Base-by-base conservation (phyloP, 2,888 invertebrate genomes). In the Protonemura montana region DNA sequence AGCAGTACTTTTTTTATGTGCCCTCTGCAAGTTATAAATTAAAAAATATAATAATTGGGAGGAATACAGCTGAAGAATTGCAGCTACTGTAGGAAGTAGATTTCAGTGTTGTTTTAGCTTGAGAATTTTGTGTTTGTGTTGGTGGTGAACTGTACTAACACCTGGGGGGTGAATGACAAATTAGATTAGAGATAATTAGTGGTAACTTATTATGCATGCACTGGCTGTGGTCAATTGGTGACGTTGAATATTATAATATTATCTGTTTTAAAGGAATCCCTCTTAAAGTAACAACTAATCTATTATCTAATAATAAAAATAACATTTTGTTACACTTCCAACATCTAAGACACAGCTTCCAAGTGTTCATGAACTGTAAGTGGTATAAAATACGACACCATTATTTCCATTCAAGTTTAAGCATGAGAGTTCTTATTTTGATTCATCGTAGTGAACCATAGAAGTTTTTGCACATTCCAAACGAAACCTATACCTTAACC, bases 291-390 rank as follows among this genome's bases (percentile, higher is more conserved):
- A 78, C 78, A 78, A 81, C 30, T 30, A 30, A 30, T 81, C 0
- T 3, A 81, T 7, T 81, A 10, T 6, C 81, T 81, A 81, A 81
- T 28, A 78, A 78, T 78, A 27, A 78, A 78, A 26, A 81, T 28
- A 76, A 84, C 30, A 84, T 59, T 59, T 27, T 28, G 10, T 59
- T 76, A 84, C 59, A 84, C 81, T 30, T 30, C 81, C n/a, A 28
- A 84, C 84, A 84, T 84, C 28, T 76, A 76, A 26, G 27, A 84
- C 84, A 84, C 84, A 42, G 84, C 84, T 27, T 84, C 84, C 84
- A 76, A 76, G 84, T 27, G 42, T 26, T 27, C n/a, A 76, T 59
- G 27, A 84, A 84, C 84, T 84, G 84, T 84, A 84, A 84, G 84
- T 84, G 76, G 26, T 76, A 59, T 59, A 59, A 59, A 59, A 59